These are phyloP conservation scores for Chiloscyllium punctatum DNA, from an alignment of 2,797 vertebrate species.

Conservation along the genomic window DNA sequence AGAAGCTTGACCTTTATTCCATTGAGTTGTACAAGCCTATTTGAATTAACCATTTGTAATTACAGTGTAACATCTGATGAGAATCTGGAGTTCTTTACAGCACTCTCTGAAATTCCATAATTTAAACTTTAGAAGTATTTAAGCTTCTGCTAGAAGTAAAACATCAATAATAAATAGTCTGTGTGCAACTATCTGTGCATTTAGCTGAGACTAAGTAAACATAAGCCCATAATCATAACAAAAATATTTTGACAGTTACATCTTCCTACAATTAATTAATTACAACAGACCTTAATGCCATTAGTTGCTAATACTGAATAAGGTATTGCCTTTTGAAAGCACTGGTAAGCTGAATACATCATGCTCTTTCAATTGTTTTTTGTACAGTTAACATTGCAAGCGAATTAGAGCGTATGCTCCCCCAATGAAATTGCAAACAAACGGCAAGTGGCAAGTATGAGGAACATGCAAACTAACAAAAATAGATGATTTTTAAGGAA, in stretches of 20 bases:
- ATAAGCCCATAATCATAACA: background rate
- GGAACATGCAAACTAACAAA: background rate
- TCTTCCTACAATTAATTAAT: background rate
- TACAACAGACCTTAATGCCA: background rate
- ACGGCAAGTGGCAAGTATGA: background rate
- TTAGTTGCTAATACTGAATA: background rate
- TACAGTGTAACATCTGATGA: background rate
- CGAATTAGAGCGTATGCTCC: background rate
- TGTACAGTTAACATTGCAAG: background rate
- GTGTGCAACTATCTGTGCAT: background rate
- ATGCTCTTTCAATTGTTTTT: background rate
- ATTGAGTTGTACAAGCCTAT: background rate
- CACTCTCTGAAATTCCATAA: background rate
- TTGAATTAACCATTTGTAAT: slow-evolving; percentile 21
- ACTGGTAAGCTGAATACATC: background rate
- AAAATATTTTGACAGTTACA: background rate
- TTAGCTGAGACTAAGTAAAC: background rate
- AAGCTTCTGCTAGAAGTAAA: slow-evolving; percentile 19
- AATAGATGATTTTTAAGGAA: background rate
- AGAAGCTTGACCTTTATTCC: slow-evolving; percentile 16
- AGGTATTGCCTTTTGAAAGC: background rate
- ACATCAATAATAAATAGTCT: background rate
- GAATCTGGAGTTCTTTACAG: background rate
- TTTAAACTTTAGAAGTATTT: background rate
- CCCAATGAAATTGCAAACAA: background rate